Evolutionary conservation across 2,888 invertebrate genomes (phyloP), one percentile per base, ranked within the genome.

Genomic region (Halocaridina rubra): DNA sequence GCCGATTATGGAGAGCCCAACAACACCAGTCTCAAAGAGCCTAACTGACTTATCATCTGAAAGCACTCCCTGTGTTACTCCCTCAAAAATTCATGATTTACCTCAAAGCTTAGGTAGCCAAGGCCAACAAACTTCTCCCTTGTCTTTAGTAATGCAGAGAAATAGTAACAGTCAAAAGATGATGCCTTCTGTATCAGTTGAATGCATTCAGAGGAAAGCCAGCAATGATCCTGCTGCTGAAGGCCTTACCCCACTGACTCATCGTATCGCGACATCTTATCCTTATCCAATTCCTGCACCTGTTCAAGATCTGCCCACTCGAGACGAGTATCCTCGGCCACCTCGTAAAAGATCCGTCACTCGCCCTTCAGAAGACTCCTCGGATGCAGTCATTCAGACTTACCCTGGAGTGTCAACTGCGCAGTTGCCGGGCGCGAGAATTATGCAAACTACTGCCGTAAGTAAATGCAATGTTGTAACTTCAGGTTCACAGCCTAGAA

Each of bases 61-160:
- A 22, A 82, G 64, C 57, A 77, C 77, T 16, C 72, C 77, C 4
- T 39, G 57, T 39, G 46, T 71, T 8, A 32, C 78, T n/a, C 19
- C 64, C 24, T 32, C 53, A 22, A 78, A 75, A 29, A 39, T 74
- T 24, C 77, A 77, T 8, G 33, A 39, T 59, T 80, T 82, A n/a
- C 80, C 86, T 53, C 82, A 78, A 10, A 82, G 67, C 24, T 53
- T 74, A 22, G 84, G 80, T 24, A 53, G 71, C 7, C 74, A 78
- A 19, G 76, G 39, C n/a, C 77, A 78, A 46, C 86, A 86, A 57
- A 86, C 86, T 32, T 86, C 86, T 19, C 86, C 86, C 2, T 75
- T 86, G 8, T 75, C 86, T 22, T 79, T 86, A n/a, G 86, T 86
- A 16, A 69, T 86, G 24, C 75, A 82, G n/a, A 86, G 78, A 79